Percentiles rank a stretch among this genome's conserved stretches.
Evolutionary conservation across 2,888 invertebrate genomes (phyloP).

Genomic region (Andrena haemorrhoa): DNA sequence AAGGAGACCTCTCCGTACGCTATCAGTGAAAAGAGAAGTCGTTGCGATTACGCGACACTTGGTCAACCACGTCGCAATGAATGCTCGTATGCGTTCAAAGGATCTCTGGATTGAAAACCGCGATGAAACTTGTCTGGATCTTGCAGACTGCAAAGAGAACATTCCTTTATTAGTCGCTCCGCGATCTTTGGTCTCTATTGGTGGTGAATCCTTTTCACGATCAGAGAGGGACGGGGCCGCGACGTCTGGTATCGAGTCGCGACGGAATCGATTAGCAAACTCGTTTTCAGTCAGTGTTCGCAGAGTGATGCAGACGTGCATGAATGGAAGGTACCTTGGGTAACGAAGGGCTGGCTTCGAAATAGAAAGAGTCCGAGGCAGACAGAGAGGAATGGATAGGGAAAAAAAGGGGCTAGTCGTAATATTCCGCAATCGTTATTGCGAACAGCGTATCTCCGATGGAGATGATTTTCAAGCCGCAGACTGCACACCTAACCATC

Average conservation of each 20-base stretch:
- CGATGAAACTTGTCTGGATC: conserved; percentile 1
- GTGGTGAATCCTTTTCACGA: conserved; percentile 18
- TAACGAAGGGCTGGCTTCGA: conserved; percentile 25
- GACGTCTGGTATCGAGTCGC: conserved; percentile 55
- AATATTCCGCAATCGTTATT: conserved; percentile 76
- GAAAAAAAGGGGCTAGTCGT: conserved; percentile 42
- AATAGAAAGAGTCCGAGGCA: conserved; percentile 18
- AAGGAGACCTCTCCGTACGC: not conserved
- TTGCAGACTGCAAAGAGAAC: conserved; percentile 3
- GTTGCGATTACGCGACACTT: conserved; percentile 15
- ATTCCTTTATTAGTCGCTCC: conserved; percentile 13
- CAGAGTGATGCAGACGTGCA: conserved; percentile 28
- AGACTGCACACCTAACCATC: conserved; percentile 73
- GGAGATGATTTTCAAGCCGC: conserved; percentile 76
- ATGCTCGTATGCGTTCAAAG: conserved; percentile 12
- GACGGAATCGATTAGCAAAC: conserved; percentile 75
- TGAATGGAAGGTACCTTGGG: conserved; percentile 26
- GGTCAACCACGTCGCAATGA: not conserved
- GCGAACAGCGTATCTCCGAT: conserved; percentile 62
- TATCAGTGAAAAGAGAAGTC: conserved; percentile 8
- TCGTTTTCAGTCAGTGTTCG: conserved; percentile 43
- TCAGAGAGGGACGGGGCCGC: conserved; percentile 2
- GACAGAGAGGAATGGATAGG: not conserved
- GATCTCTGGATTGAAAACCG: conserved; percentile 18
- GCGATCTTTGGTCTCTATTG: not conserved